Evolutionary conservation across 2,113 vertebrate species (phyloP).

Genomic region (Mesocricetus auratus): DNA sequence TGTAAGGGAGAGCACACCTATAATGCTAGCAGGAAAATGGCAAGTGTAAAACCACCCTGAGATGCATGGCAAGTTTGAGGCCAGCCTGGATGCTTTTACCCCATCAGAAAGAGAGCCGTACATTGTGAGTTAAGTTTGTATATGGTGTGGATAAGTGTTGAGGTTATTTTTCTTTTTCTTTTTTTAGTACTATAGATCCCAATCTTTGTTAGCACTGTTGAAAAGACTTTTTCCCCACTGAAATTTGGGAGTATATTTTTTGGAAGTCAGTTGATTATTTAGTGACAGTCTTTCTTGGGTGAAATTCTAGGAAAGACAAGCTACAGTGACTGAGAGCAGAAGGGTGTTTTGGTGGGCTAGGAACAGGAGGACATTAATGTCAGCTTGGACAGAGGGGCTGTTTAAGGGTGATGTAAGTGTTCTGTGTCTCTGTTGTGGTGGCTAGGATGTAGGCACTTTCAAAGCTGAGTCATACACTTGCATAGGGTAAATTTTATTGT

Average conservation of each 20-base stretch:
- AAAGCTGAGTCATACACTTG: not conserved
- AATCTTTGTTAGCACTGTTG: slow-evolving; percentile 18
- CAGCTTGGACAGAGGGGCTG: not conserved
- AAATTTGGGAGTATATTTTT: slow-evolving; percentile 20
- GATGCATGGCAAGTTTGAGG: not conserved
- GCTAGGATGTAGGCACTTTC: not conserved
- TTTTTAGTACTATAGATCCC: not conserved
- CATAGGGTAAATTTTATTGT: not conserved
- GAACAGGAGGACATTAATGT: not conserved
- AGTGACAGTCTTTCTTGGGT: not conserved
- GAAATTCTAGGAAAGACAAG: slow-evolving; percentile 33
- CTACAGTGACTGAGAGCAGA: not conserved
- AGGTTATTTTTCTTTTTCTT: not conserved
- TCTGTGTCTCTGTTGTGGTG: not conserved
- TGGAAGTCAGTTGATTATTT: not conserved
- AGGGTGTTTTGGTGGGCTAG: not conserved
- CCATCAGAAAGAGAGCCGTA: not conserved
- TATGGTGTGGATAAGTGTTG: not conserved
- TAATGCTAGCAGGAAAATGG: not conserved
- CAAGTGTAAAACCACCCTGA: not conserved
- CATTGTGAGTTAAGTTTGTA: not conserved
- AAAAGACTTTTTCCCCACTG: not conserved
- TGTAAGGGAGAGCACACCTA: not conserved
- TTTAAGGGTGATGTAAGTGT: not conserved
- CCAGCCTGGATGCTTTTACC: not conserved